Conservation (phyloP, 2,888 invertebrate species). For the Rhamnusium bicolor region DNA sequence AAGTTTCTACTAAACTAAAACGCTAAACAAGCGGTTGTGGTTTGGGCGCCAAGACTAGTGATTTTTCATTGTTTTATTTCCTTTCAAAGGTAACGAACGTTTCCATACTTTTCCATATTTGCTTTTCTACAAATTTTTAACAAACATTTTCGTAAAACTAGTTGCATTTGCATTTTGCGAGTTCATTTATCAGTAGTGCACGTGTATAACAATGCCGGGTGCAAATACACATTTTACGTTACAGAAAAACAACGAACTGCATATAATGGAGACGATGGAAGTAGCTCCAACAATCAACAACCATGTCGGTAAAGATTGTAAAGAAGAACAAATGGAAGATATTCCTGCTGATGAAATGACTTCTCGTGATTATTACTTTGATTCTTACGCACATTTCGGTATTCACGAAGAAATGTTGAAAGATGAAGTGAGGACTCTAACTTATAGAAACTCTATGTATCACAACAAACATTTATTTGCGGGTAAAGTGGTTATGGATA, state of each 20-base stretch:
- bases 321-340: slow-evolving; percentile 67
- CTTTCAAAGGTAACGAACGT: slow-evolving; percentile 35
- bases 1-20: slow-evolving; percentile 36
- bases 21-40: slow-evolving; percentile 39
- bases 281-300: slow-evolving; percentile 67
- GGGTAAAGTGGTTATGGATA: slow-evolving; percentile 93
- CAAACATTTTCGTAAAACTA: slow-evolving; percentile 16
- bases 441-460: slow-evolving; percentile 99
- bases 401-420: slow-evolving; percentile 99
- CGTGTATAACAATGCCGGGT: slow-evolving; percentile 49
- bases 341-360: slow-evolving; percentile 96
- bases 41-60: slow-evolving; percentile 43
- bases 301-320: slow-evolving; percentile 56
- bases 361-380: slow-evolving; percentile 99
- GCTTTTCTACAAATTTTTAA: slow-evolving; percentile 12
- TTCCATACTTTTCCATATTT: slow-evolving; percentile 31
- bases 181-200: slow-evolving; percentile 31
- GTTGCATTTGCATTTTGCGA: slow-evolving; percentile 23
- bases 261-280: slow-evolving; percentile 71
- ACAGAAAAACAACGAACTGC: slow-evolving; percentile 42
- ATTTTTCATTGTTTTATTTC: slow-evolving; percentile 7
- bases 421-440: slow-evolving; percentile 98
- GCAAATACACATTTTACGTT: slow-evolving; percentile 43
- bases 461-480: slow-evolving; percentile 99
- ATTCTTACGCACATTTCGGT: slow-evolving; percentile 99